phyloP scores from a whole-genome alignment of 2,888 invertebrate genomes.

The Nomada ruficornis region DNA sequence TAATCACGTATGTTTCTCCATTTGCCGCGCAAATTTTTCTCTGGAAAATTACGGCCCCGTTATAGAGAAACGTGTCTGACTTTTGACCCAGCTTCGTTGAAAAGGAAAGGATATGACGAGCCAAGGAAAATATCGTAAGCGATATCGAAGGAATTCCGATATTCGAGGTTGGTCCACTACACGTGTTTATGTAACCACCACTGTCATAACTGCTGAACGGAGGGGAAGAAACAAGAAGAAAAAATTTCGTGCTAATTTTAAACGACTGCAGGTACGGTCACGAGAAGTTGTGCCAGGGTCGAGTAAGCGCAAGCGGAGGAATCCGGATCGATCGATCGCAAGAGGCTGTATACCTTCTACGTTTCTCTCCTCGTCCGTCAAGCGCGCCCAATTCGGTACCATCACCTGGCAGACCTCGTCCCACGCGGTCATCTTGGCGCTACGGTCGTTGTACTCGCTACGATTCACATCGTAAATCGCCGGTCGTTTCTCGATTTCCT shows the following conservation, averaged over 20 bases:
- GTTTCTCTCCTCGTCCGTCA: slow-evolving; percentile 77
- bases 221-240: neutral
- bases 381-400: slow-evolving; percentile 78
- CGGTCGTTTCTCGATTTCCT: slow-evolving; percentile 79
- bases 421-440: slow-evolving; percentile 80
- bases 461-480: slow-evolving; percentile 80
- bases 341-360: slow-evolving; percentile 76
- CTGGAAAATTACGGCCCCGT: slow-evolving; percentile 67
- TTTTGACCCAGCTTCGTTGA: too few relatives aligned
- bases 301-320: slow-evolving; percentile 56
- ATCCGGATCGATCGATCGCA: slow-evolving; percentile 73
- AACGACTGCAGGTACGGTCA: slow-evolving; percentile 32
- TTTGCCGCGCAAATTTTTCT: slow-evolving; percentile 78
- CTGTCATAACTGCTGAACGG: neutral
- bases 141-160: neutral
- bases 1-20: slow-evolving; percentile 82
- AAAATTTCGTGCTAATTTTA: slow-evolving; percentile 34
- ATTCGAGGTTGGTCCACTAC: neutral
- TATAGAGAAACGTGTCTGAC: neutral
- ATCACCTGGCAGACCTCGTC: slow-evolving; percentile 80
- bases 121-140: neutral
- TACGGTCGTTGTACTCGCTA: slow-evolving; percentile 79
- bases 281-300: slow-evolving; percentile 44
- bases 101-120: too few relatives aligned
- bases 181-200: slow-evolving; percentile 11